A percentile compares a stretch with the other conserved stretches of the same genome.
Evolutionary conservation across 2,113 vertebrate species (phyloP).

Genomic region (Empidonax alnorum): DNA sequence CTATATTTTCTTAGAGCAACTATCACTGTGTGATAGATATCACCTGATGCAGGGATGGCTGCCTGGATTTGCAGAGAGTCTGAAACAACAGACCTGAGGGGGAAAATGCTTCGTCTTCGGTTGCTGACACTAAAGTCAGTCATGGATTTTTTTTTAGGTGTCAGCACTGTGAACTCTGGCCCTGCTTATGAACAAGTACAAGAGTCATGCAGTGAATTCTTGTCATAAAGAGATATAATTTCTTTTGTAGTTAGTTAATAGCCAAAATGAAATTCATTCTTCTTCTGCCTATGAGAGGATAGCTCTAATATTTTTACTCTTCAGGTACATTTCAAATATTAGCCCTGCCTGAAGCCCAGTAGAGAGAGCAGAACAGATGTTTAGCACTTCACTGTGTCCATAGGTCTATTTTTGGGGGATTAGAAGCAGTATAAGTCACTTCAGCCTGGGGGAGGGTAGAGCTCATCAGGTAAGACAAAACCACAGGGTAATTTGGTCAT

Average conservation of each 20-base stretch:
- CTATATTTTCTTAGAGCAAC: neutral
- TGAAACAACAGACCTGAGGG: neutral
- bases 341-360: neutral
- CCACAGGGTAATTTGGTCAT: fast-evolving
- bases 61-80: neutral
- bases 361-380: neutral
- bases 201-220: neutral
- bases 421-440: neutral
- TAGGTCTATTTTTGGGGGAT: too few relatives aligned
- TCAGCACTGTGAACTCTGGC: neutral
- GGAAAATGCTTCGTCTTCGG: neutral
- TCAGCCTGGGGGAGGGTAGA: fast-evolving
- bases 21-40: neutral
- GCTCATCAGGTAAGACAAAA: fast-evolving
- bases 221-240: neutral
- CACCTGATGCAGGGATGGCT: neutral
- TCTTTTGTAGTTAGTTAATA: neutral
- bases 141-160: neutral
- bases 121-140: neutral
- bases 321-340: neutral
- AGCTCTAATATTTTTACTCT: neutral
- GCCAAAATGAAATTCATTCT: neutral
- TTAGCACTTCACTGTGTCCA: neutral
- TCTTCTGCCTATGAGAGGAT: neutral
- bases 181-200: neutral